Evolutionary conservation across 92 coral and sea anemone species (phyloP), one percentile per base, ranked within the genome.

Genomic region (Porites rus): DNA sequence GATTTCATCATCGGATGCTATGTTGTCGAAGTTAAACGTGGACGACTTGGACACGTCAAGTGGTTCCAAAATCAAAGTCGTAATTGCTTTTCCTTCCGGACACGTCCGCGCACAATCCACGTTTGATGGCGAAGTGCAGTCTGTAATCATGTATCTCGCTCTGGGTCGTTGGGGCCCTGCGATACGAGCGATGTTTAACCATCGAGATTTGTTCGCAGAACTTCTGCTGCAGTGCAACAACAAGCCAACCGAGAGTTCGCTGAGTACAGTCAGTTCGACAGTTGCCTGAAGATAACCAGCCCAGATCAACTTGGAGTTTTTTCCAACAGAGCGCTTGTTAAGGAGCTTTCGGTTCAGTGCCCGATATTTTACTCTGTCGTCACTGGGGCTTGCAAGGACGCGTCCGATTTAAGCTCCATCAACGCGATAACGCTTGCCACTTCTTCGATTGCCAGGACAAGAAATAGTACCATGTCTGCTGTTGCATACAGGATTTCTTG

Each of bases 291-390:
- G 59, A 69, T 50, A 43, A 51, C 68, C 2, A n/a, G 9, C 52
- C 87, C 72, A 20, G 87, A 83, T 21, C 68, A 83, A 69, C 79
- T 83, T 20, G 79, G 78, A 12, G 76, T 46, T 16, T 83, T 70
- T 58, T 70, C 70, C 19, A 83, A 83, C 18, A 17, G 76, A 83
- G 10, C 79, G 16, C 87, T 83, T n/a, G 24, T 64, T 25, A n/a
- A 83, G n/a, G 87, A 83, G 51, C 5, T 83, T 50, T 54, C 75
- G 17, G 66, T 82, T 9, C 65, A 82, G 11, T 70, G 87, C 69
- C 87, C 79, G 20, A 0, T 82, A 12, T 82, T n/a, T 51, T 11
- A 52, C 28, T 54, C 87, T 16, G 52, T 71, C 46, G 71, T 82
- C 8, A n/a, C 53, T 8, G 87, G 87, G 59, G 87, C 87, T 17